Evolutionary conservation across 2,797 vertebrate species (phyloP).

Genomic region (Sebastes nivosus): DNA sequence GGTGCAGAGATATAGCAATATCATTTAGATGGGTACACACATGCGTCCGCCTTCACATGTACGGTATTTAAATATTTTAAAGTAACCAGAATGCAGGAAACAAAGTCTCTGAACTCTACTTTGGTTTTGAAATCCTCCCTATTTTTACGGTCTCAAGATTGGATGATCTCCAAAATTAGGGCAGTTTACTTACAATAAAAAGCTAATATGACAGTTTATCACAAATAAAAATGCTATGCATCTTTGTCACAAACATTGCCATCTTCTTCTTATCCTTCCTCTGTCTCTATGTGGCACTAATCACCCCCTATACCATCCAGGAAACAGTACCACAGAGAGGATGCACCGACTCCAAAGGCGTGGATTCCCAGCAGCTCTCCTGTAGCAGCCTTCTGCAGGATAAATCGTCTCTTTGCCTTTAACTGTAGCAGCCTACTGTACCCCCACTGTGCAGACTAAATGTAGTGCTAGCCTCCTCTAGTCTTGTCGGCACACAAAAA

Average conservation of each 20-base stretch:
- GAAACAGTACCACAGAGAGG: slow-evolving; percentile 50
- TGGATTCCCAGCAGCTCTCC: slow-evolving; percentile 65
- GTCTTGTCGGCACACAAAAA: slow-evolving; percentile 16
- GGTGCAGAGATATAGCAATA: no score
- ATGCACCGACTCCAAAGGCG: slow-evolving; percentile 69
- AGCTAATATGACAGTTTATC: neutral
- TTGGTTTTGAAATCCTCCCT: no score
- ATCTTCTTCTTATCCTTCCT: neutral
- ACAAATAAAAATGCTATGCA: neutral
- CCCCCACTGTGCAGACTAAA: slow-evolving; percentile 33
- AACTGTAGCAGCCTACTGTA: slow-evolving; percentile 1
- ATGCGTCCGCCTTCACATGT: no score
- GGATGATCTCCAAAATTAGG: neutral
- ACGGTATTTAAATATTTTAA: no score
- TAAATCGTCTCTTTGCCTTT: slow-evolving; percentile 49
- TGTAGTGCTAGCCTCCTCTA: slow-evolving; percentile 27
- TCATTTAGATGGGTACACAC: no score
- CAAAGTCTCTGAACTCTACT: no score
- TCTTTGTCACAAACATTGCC: neutral
- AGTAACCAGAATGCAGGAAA: no score
- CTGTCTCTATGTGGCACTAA: slow-evolving; percentile 42
- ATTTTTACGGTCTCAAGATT: no score
- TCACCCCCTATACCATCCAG: slow-evolving; percentile 53
- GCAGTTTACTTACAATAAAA: neutral
- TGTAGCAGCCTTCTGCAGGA: slow-evolving; percentile 16